Evolutionary conservation across 2,888 invertebrate genomes (phyloP).

Genomic region (Notodonta dromedarius): DNA sequence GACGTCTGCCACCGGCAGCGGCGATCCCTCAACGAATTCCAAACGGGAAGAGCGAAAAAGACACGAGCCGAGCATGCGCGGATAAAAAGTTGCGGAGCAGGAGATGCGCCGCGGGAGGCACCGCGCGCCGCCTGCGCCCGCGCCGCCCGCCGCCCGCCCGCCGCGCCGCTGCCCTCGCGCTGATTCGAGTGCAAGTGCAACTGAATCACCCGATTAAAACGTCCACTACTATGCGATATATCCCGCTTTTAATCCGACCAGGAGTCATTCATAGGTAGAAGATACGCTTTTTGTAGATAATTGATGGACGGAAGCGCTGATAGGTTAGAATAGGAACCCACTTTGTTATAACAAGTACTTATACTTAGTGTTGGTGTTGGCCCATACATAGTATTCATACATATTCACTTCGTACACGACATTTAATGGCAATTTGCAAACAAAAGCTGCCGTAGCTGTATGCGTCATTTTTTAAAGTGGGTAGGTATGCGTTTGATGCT

Average conservation of each 20-base stretch:
- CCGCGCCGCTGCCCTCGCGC: slow-evolving; percentile 26
- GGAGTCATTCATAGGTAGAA: slow-evolving; percentile 51
- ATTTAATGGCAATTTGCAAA: slow-evolving; percentile 30
- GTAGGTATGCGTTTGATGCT: slow-evolving; percentile 46
- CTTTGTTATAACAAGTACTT: slow-evolving; percentile 7
- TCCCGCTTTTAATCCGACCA: slow-evolving; percentile 50
- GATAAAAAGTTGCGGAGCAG: slow-evolving; percentile 75
- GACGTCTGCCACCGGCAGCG: slow-evolving; percentile 83
- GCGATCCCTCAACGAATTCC: slow-evolving; percentile 82
- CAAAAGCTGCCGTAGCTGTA: slow-evolving; percentile 27
- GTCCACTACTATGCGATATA: slow-evolving; percentile 51
- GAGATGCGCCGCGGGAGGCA: slow-evolving; percentile 74
- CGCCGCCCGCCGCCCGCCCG: slow-evolving; percentile 39
- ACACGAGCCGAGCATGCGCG: slow-evolving; percentile 79
- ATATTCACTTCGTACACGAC: neutral
- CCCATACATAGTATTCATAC: slow-evolving; percentile 18
- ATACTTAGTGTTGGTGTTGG: slow-evolving; percentile 2
- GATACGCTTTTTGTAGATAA: slow-evolving; percentile 33
- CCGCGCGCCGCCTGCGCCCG: slow-evolving; percentile 46
- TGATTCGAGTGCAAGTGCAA: slow-evolving; percentile 44
- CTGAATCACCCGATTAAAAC: slow-evolving; percentile 65
- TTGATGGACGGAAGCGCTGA: slow-evolving; percentile 21
- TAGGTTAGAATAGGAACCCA: slow-evolving; percentile 17
- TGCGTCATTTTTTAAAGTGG: slow-evolving; percentile 37
- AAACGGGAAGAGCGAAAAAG: slow-evolving; percentile 82